These are phyloP conservation scores for Rhopilema esculentum DNA, from an alignment of 30 jellyfish, hydroid and myxozoan genomes.

Conservation along the genomic window DNA sequence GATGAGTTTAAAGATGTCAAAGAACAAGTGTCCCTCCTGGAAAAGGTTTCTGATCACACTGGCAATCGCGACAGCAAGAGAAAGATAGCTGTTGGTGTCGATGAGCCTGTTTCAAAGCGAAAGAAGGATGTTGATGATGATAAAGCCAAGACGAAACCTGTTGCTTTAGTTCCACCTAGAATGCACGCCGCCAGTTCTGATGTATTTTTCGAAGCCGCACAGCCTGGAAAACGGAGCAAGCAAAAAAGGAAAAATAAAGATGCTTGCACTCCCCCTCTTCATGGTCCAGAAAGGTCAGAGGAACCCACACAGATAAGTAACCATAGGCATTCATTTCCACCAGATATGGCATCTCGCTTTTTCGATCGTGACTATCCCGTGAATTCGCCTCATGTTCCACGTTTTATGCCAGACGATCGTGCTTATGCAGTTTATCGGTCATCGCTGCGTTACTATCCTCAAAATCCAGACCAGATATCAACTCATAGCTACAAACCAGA, in stretches of 20 bases:
- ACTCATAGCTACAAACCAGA: slow-evolving; percentile 5
- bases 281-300: slow-evolving; percentile 3
- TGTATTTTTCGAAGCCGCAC: slow-evolving; percentile 15
- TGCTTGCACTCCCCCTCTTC: neutral
- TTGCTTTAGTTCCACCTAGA: slow-evolving; percentile 96
- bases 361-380: slow-evolving; percentile 3
- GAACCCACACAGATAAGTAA: neutral
- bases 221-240: slow-evolving; percentile 22
- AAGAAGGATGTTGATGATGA: slow-evolving; percentile 43
- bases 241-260: slow-evolving; percentile 45
- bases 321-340: slow-evolving; percentile 44
- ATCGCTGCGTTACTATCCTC: neutral
- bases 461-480: neutral
- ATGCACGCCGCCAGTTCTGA: slow-evolving; percentile 46
- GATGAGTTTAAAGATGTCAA: slow-evolving; percentile 66
- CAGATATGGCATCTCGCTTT: slow-evolving; percentile 17
- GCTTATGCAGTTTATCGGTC: slow-evolving; percentile 35
- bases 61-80: slow-evolving; percentile 27
- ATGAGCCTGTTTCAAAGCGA: slow-evolving; percentile 18
- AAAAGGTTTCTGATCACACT: slow-evolving; percentile 54
- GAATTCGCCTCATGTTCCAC: slow-evolving; percentile 17
- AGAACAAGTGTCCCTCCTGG: slow-evolving; percentile 79
- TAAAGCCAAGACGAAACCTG: slow-evolving; percentile 82
- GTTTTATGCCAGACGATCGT: slow-evolving; percentile 1
- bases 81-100: slow-evolving; percentile 22